Conservation (phyloP, 2,113 vertebrate genomes). For the Chrysochloris asiatica region DNA sequence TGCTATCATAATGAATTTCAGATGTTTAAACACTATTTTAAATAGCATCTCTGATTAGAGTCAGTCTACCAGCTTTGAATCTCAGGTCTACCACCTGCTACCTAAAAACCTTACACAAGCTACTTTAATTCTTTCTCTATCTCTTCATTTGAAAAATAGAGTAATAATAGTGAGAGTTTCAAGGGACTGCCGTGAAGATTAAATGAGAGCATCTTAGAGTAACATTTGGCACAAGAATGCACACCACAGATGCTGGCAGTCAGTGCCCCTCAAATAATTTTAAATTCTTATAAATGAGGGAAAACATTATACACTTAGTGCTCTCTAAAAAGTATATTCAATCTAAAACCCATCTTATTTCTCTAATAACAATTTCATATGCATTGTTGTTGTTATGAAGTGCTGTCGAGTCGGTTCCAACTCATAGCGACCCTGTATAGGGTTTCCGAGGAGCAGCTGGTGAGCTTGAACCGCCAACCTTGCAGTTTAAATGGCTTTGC, state of each 20-base stretch:
- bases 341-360: not conserved
- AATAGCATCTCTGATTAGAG: not conserved
- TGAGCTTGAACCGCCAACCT: too few species aligned
- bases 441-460: too few species aligned
- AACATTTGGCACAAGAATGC: not conserved
- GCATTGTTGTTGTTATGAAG: too few species aligned
- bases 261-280: not conserved
- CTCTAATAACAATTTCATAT: not conserved
- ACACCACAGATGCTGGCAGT: not conserved
- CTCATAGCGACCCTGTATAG: too few species aligned
- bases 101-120: not conserved
- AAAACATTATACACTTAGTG: not conserved
- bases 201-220: not conserved
- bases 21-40: constrained; percentile 29
- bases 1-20: constrained; percentile 21
- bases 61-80: not conserved
- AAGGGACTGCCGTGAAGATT: not conserved
- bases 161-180: fast-evolving
- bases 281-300: not conserved
- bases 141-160: not conserved
- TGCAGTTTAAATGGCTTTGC: too few species aligned
- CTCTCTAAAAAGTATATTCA: not conserved
- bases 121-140: not conserved
- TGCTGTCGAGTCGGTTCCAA: too few species aligned
- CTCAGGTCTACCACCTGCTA: not conserved